Evolutionary conservation across 2,888 invertebrate genomes (phyloP).

Genomic region (Lasius fuliginosus): DNA sequence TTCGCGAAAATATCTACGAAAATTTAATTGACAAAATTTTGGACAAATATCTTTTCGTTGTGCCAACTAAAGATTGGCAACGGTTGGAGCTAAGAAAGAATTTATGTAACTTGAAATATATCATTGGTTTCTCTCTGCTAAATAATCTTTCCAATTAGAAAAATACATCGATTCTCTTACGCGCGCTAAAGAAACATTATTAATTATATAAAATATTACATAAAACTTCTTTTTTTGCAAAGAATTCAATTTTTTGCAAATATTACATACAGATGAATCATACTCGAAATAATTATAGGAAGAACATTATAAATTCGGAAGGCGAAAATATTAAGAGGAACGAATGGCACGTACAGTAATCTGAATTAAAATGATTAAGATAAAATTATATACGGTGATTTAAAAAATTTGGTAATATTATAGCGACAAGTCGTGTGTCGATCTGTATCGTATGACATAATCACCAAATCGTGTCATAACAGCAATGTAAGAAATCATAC

Average conservation of each 20-base stretch:
- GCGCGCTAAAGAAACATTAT: neutral
- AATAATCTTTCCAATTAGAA: neutral
- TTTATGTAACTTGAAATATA: constrained; percentile 3
- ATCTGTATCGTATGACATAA: neutral
- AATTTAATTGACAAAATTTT: neutral
- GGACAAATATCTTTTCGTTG: neutral
- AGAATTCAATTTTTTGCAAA: constrained; percentile 2
- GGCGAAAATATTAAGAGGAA: neutral
- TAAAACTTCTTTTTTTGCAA: neutral
- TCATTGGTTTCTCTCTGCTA: neutral
- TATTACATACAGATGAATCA: neutral
- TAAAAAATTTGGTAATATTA: neutral
- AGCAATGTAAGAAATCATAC: neutral
- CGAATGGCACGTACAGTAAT: neutral
- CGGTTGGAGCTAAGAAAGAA: neutral
- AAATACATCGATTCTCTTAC: neutral
- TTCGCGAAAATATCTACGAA: neutral
- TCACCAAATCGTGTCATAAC: neutral
- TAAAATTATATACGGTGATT: neutral
- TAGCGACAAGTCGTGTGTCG: neutral
- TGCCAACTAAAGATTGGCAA: neutral
- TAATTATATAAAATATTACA: neutral
- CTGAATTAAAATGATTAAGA: neutral
- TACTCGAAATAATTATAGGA: neutral
- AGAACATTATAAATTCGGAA: neutral